phyloP scores from a whole-genome alignment of 2,113 vertebrate genomes.

The Indri indri region DNA sequence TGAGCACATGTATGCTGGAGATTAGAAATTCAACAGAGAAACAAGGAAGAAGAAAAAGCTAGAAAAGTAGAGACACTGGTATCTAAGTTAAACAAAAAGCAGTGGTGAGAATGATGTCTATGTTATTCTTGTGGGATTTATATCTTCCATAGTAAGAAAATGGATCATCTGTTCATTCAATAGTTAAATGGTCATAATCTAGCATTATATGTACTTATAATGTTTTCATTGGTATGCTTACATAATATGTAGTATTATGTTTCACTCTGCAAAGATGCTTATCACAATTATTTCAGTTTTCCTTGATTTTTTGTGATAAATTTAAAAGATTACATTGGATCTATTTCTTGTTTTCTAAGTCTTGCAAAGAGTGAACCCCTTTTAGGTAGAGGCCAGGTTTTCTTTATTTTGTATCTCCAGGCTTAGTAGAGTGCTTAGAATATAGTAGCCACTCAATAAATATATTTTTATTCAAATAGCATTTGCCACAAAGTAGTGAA shows the following conservation, averaged over 20 bases:
- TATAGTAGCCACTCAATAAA: background rate
- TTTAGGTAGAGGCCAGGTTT: background rate
- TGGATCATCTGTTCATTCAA: background rate
- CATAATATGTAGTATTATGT: background rate
- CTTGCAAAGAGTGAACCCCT: background rate
- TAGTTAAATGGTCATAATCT: slow-evolving; percentile 6
- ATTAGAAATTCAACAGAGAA: background rate
- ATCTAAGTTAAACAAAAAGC: background rate
- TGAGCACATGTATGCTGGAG: background rate
- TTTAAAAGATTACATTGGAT: background rate
- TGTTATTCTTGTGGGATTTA: background rate
- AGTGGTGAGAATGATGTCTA: background rate
- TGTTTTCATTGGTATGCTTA: background rate
- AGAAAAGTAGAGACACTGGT: background rate
- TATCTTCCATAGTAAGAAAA: background rate
- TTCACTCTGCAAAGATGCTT: background rate
- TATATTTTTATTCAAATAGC: background rate
- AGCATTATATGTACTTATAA: background rate
- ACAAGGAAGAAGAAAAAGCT: background rate
- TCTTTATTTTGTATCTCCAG: slow-evolving; percentile 29
- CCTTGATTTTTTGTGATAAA: background rate
- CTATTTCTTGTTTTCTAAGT: background rate
- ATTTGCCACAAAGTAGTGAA: background rate
- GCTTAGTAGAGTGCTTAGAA: background rate
- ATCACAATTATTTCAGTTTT: slow-evolving; percentile 38